Base-by-base conservation (phyloP, 2,113 vertebrate species). In the Lepidothrix coronata region DNA sequence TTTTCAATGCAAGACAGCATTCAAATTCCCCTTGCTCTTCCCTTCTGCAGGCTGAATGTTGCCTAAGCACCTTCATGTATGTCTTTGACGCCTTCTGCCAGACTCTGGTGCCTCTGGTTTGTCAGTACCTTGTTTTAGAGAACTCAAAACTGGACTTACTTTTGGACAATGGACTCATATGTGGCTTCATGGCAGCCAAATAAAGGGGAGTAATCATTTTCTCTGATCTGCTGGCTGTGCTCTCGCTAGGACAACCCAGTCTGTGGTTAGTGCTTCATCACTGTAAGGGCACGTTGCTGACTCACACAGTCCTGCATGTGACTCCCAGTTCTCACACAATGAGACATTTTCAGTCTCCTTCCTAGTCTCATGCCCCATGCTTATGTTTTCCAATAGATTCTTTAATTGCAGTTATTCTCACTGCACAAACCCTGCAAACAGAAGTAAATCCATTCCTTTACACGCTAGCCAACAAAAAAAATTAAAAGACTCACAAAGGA, bases 211-310 rank as follows among this genome's bases (percentile, higher is more conserved):
- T 49, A 87, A 95, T 55, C 2, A 68, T 49, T 68, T 90, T 62
- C 66, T 62, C 61, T 72, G 52, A 95, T 94, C 74, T 95, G 62
- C 65, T 89, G 80, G 73, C 51, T 91, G 8, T 51, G 80, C 22
- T 90, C 58, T 70, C 73, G 58, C 35, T 67, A 84, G 61, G 23
- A 80, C 79, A 91, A 80, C 39, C 24, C 59, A 74, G 79, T 6
- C 77, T 91, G 88, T 78, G 92, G 89, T 95, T 93, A 80, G 59
- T 52, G 79, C 91, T 84, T 86, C 94, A 75, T 86, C 94, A 78
- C 61, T 7, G 3, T 52, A 54, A 91, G 73, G 59, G 76, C 73
- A 91, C 0, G 3, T 12, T 78, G 92, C 83, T 96, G 95, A 95
- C 76, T 93, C 88, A 91, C 9, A 2, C n/a, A 74, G 51, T 57